Percentiles rank a stretch among this genome's conserved stretches.
phyloP scores from a whole-genome alignment of 1,140 invertebrate species.

The Euglossa dilemma region DNA sequence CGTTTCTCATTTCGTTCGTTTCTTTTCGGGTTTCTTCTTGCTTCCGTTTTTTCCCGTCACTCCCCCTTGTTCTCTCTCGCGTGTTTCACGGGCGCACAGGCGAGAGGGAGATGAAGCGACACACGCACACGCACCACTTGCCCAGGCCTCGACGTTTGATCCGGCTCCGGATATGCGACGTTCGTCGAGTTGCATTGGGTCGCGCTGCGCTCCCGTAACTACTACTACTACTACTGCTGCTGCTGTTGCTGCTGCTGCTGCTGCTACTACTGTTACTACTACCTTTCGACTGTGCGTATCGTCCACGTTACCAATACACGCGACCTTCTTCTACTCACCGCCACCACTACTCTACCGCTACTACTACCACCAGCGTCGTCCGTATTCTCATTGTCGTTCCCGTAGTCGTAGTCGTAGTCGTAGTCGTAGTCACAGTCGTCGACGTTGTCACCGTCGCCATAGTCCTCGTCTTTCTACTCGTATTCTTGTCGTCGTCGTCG shows the following conservation, averaged over 20 bases:
- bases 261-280: constrained; percentile 7
- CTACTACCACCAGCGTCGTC: constrained; percentile 15
- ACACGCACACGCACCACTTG: constrained; percentile 70
- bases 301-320: constrained; percentile 7
- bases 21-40: constrained; percentile 22
- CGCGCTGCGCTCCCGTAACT: constrained; percentile 83
- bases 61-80: constrained; percentile 65
- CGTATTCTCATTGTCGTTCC: constrained; percentile 55
- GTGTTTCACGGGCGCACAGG: constrained; percentile 57
- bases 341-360: constrained; percentile 18
- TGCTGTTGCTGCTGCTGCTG: constrained; percentile 21
- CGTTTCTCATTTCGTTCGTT: constrained; percentile 25
- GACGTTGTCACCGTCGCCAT: background rate
- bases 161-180: constrained; percentile 77
- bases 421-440: background rate
- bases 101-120: constrained; percentile 70
- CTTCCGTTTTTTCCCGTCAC: constrained; percentile 47
- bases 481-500: constrained; percentile 26
- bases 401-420: constrained; percentile 27
- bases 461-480: constrained; percentile 16
- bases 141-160: constrained; percentile 71
- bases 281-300: background rate
- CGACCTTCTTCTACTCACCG: constrained; percentile 54
- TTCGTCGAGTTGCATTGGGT: constrained; percentile 81
- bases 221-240: constrained; percentile 45